A percentile compares a stretch with the other conserved stretches of the same genome.
These are phyloP conservation scores for Paratrypauchen microcephalus DNA, from an alignment of 2,797 vertebrate species.

Conservation along the genomic window DNA sequence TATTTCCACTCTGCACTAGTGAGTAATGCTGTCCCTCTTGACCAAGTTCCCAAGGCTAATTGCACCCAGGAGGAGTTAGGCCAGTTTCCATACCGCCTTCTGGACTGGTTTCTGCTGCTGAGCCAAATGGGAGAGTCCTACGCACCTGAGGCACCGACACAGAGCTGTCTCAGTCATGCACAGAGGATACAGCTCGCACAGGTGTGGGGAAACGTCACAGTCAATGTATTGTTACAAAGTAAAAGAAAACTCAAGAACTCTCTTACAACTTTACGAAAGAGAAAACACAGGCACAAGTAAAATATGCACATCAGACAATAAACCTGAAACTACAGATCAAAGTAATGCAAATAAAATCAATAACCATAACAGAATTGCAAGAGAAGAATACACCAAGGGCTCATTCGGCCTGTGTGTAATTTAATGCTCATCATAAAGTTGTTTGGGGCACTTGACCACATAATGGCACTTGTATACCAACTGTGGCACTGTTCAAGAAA, in stretches of 20 bases:
- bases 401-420: conserved; percentile 35
- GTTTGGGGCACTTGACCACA: conserved; percentile 43
- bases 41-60: conserved; percentile 59
- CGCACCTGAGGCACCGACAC: conserved; percentile 55
- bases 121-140: conserved; percentile 73
- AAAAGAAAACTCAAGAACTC: neutral
- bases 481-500: conserved; percentile 36
- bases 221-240: neutral
- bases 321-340: neutral
- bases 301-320: too few species aligned
- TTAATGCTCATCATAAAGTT: conserved; percentile 33
- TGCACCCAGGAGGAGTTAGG: conserved; percentile 69
- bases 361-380: conserved; percentile 21
- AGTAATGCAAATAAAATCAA: conserved; percentile 38
- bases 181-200: conserved; percentile 67
- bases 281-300: conserved; percentile 21
- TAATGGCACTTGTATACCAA: conserved; percentile 3
- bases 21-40: conserved; percentile 28
- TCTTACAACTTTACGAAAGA: neutral
- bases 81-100: conserved; percentile 78
- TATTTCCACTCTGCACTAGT: conserved; percentile 24
- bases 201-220: conserved; percentile 38
- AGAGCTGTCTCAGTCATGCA: conserved; percentile 65
- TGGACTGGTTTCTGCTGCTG: conserved; percentile 81
- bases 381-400: conserved; percentile 26